Percentiles rank a stretch among this genome's conserved stretches.
These are phyloP conservation scores for Palythoa caribaeorum DNA, from an alignment of 92 coral and sea anemone genomes.

Conservation along the genomic window DNA sequence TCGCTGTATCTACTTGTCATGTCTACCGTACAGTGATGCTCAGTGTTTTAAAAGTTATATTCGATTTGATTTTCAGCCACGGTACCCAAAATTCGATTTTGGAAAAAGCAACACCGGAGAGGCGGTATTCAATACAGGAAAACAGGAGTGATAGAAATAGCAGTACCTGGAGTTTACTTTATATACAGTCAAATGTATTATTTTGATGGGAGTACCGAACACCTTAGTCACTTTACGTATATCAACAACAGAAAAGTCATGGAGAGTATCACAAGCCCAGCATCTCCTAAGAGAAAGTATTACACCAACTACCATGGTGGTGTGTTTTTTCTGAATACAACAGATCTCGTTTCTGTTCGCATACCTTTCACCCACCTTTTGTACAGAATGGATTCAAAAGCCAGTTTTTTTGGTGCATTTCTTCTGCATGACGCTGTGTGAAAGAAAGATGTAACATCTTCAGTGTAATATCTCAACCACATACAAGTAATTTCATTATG, in stretches of 20 bases:
- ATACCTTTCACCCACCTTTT: conserved; percentile 60
- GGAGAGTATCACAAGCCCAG: conserved; percentile 77
- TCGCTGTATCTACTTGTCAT: background rate
- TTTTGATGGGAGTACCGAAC: conserved; percentile 65
- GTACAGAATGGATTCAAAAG: conserved; percentile 64
- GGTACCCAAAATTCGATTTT: conserved; percentile 45
- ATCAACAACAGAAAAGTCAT: conserved; percentile 72
- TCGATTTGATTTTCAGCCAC: conserved; percentile 39
- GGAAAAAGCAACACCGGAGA: conserved; percentile 70
- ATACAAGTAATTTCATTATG: background rate
- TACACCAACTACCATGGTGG: conserved; percentile 90
- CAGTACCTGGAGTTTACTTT: conserved; percentile 77
- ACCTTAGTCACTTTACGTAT: conserved; percentile 75
- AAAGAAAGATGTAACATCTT: background rate
- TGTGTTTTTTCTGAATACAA: conserved; percentile 66
- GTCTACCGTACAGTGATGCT: background rate
- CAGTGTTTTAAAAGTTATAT: conserved; percentile 22
- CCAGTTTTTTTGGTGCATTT: conserved; percentile 88
- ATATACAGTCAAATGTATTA: conserved; percentile 95
- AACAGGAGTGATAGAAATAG: conserved; percentile 73
- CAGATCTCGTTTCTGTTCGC: conserved; percentile 80
- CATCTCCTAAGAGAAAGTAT: conserved; percentile 30
- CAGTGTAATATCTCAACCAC: background rate
- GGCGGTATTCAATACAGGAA: conserved; percentile 77
- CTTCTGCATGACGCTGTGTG: conserved; percentile 56